Evolutionary conservation across 2,113 vertebrate genomes (phyloP).

Genomic region (Sinocyclocheilus maitianheensis): DNA sequence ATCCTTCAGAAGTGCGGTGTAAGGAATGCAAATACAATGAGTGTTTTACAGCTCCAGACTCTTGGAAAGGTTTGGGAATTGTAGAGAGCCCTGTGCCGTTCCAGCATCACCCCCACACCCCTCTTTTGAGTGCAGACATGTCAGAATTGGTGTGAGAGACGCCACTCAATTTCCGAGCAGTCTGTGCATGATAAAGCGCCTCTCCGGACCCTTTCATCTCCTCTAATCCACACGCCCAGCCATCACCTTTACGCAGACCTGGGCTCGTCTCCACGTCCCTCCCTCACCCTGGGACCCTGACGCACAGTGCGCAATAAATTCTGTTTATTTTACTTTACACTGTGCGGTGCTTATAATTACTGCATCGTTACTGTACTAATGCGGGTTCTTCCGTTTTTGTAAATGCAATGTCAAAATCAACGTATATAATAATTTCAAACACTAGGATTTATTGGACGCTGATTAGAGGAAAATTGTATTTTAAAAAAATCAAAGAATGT

Average conservation of each 20-base stretch:
- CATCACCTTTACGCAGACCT: conserved; percentile 52
- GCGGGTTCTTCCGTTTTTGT: neutral
- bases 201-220: conserved; percentile 60
- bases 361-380: neutral
- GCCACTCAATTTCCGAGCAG: conserved; percentile 64
- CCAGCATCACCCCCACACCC: conserved; percentile 37
- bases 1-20: conserved; percentile 32
- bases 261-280: conserved; percentile 20
- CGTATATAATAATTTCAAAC: neutral
- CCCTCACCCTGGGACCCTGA: conserved; percentile 28
- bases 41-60: conserved; percentile 50
- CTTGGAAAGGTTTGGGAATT: conserved; percentile 31
- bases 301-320: conserved; percentile 32
- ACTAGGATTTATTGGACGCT: neutral
- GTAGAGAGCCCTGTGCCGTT: conserved; percentile 8
- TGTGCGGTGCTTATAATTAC: neutral
- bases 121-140: conserved; percentile 46
- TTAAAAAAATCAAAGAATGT: neutral
- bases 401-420: neutral
- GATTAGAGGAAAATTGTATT: neutral
- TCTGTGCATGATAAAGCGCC: conserved; percentile 66
- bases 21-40: conserved; percentile 45
- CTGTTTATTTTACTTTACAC: neutral
- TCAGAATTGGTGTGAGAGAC: conserved; percentile 55
- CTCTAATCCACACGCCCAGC: conserved; percentile 47